Percentiles rank a stretch among this genome's conserved stretches.
Conservation (phyloP, 2,888 invertebrate genomes). For the Bedellia somnulentella region DNA sequence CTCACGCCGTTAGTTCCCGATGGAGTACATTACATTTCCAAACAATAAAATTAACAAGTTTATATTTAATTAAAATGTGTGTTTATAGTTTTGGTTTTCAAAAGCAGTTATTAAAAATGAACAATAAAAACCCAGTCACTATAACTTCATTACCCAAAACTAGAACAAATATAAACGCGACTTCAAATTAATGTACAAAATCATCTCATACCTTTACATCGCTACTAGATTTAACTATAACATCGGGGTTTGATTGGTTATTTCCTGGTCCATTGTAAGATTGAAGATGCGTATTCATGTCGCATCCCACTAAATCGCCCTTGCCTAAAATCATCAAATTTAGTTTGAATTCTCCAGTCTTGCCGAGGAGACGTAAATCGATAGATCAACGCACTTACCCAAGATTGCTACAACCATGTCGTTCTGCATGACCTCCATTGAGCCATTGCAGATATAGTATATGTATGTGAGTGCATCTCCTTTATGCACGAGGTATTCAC, state of each 20-base stretch:
- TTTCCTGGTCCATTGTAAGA: conserved; percentile 63
- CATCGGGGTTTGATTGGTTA: conserved; percentile 67
- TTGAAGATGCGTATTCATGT: conserved; percentile 81
- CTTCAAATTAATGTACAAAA: no score
- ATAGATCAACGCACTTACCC: conserved; percentile 63
- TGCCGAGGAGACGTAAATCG: not conserved
- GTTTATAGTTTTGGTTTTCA: no score
- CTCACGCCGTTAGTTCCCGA: no score
- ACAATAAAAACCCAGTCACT: no score
- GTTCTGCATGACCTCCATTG: conserved; percentile 96
- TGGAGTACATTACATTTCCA: no score
- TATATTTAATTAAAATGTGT: no score
- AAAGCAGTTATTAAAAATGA: no score
- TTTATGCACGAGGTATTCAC: conserved; percentile 91
- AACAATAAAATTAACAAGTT: no score
- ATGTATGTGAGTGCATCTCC: conserved; percentile 93
- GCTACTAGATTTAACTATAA: conserved; percentile 89
- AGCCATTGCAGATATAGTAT: conserved; percentile 94
- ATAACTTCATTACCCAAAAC: no score
- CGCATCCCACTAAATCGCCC: conserved; percentile 93
- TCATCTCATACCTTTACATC: conserved; percentile 83
- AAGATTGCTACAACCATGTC: conserved; percentile 96
- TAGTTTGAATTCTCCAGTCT: not conserved
- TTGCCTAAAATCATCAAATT: conserved; percentile 66
- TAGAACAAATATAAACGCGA: no score